Evolutionary conservation across 2,113 vertebrate species (phyloP).

Genomic region (Lamprotornis superbus): DNA sequence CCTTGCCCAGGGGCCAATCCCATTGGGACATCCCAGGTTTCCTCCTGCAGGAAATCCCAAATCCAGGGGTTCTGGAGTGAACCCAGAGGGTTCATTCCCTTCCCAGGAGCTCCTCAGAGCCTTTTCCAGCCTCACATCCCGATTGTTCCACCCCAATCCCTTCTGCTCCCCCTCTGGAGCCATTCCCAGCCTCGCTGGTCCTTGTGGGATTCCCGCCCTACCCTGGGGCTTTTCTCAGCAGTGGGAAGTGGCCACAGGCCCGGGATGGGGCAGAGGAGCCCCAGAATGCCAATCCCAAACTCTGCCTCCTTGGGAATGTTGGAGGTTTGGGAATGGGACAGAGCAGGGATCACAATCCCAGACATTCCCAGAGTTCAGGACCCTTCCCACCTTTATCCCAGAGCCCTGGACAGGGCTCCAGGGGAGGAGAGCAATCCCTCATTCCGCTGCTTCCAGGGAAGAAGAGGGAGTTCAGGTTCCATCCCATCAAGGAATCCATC

Average conservation of each 20-base stretch:
- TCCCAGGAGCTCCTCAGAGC: background rate
- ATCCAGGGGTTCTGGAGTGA: accelerated
- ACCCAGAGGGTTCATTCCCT: accelerated
- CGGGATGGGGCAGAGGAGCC: background rate
- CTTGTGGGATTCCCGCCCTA: accelerated
- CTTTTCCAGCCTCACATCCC: background rate
- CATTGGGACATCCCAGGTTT: background rate
- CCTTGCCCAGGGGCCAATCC: background rate
- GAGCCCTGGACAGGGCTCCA: accelerated
- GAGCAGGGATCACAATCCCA: accelerated
- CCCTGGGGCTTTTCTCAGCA: background rate
- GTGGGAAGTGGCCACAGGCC: background rate
- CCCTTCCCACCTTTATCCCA: too few relatives aligned
- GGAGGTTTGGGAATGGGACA: background rate
- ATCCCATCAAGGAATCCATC: constrained; percentile 90
- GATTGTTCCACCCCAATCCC: accelerated
- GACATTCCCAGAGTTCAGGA: accelerated
- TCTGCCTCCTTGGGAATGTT: background rate
- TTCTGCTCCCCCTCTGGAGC: background rate
- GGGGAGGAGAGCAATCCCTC: background rate
- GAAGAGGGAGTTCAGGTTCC: constrained; percentile 94
- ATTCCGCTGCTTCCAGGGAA: constrained; percentile 74
- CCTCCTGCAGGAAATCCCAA: background rate
- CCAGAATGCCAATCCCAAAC: background rate
- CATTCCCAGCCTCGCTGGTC: accelerated